These are phyloP conservation scores for Cololabis saira DNA, from an alignment of 2,113 vertebrate genomes.

Conservation along the genomic window DNA sequence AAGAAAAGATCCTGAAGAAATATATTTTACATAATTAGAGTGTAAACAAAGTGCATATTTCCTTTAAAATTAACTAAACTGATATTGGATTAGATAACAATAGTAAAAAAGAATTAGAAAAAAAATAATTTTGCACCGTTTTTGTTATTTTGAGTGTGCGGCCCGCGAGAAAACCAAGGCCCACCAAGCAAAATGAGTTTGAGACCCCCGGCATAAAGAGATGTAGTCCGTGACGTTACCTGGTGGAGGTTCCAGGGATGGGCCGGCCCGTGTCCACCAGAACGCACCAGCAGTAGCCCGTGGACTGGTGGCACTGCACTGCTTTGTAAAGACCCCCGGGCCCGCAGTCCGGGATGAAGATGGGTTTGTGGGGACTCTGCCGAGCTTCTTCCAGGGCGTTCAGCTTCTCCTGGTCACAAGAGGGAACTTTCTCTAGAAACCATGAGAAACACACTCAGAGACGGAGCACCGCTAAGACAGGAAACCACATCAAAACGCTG, in stretches of 20 bases:
- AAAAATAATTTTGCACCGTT: no score
- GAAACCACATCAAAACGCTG: not conserved
- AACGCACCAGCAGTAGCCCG: constrained; percentile 99
- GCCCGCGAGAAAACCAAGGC: no score
- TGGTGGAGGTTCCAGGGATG: constrained; percentile 94
- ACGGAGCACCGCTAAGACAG: constrained; percentile 3
- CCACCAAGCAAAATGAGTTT: no score
- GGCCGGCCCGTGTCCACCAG: constrained; percentile 95
- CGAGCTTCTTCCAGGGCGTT: constrained; percentile 90
- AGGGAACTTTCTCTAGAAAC: constrained; percentile 94
- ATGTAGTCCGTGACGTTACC: constrained; percentile 81
- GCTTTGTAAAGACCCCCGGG: constrained; percentile 91
- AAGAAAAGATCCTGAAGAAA: no score
- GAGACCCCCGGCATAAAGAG: no score
- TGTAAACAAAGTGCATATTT: no score
- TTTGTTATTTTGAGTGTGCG: no score
- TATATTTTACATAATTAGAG: no score
- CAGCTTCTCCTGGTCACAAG: constrained; percentile 97
- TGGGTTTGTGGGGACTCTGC: constrained; percentile 89
- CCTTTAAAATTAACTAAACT: no score
- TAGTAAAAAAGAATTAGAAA: no score
- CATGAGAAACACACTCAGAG: constrained; percentile 75
- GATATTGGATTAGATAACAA: no score
- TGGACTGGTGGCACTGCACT: constrained; percentile 98
- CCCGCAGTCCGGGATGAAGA: constrained; percentile 96